Evolutionary conservation across 2,113 vertebrate genomes (phyloP), one percentile per base, ranked within the genome.

Genomic region (Ellobius talpinus): DNA sequence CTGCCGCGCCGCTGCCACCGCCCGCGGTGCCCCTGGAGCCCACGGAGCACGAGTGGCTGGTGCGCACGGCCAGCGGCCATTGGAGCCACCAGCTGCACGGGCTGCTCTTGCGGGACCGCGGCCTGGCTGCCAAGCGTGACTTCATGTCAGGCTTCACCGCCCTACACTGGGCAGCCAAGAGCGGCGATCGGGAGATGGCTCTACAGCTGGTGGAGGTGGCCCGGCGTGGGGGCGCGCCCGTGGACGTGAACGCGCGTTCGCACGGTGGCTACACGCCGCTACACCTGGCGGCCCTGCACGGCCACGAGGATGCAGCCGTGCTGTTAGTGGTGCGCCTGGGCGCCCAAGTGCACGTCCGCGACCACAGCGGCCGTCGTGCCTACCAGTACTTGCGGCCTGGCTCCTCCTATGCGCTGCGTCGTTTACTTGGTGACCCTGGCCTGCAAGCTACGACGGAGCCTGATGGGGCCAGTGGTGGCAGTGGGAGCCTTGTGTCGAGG

Each of bases 151-250:
- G 99, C 42, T 99, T 99, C 98, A 99, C 99, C 0, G 99, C 99
- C 19, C 97, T 99, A 79, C 99, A 99, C 96, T 99, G 99, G 99
- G 99, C 99, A 0, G 99, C 99, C 89, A 99, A 99, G 96, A 98
- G 97, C 0, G 99, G 99, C 1, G 99, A 99, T 98, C 97, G 97
- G 0, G 98, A 99, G 1, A 99, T 99, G 98, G 98, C 99, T 55
- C 94, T 96, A 1, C 99, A 98, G 52, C 98, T 99, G 45, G 98
- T 99, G 21, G 98, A 99, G 1, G 86, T 98, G 1, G 98, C 99
- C 0, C 98, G 96, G 92, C 82, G 98, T 3, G 97, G 95, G 8
- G 99, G 99, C 0, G 45, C 96, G 0, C 98, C 73, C 0, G 6
- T 99, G 8, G 98, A 99, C 19, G 93, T 99, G 72, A 99, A 99